Evolutionary conservation across 2,888 invertebrate species (phyloP).

Genomic region (Sialis lutaria): DNA sequence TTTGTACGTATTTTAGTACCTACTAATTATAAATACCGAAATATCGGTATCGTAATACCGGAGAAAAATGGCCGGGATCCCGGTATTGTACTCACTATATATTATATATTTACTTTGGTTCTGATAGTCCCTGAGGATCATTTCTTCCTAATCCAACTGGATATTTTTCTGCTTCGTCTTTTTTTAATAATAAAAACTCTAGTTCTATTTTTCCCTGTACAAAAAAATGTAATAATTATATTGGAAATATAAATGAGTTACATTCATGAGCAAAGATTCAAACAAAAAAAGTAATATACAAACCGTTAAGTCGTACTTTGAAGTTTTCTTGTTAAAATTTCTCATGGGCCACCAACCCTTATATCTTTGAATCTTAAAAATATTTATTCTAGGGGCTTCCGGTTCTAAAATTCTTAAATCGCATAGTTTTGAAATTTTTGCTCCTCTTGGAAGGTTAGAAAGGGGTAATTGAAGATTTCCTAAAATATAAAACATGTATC

Average conservation of each 20-base stretch:
- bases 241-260: not conserved
- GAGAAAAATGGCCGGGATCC: no score
- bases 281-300: not conserved
- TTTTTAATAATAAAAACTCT: conserved; percentile 40
- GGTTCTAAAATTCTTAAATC: conserved; percentile 24
- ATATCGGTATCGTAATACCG: no score
- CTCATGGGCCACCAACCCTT: conserved; percentile 56
- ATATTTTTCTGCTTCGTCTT: conserved; percentile 35
- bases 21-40: no score
- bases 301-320: not conserved
- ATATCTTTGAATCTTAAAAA: conserved; percentile 39
- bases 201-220: conserved; percentile 52
- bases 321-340: conserved; percentile 14
- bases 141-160: conserved; percentile 49
- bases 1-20: no score
- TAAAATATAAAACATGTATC: conserved; percentile 15
- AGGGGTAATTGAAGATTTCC: conserved; percentile 42
- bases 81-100: no score
- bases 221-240: conserved; percentile 7
- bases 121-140: conserved; percentile 40
- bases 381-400: conserved; percentile 32
- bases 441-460: conserved; percentile 38
- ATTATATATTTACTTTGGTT: conserved; percentile 33
- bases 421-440: conserved; percentile 29
- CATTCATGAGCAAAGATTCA: not conserved